Conservation (phyloP, 2,113 vertebrate genomes). For the Onychostoma macrolepis region DNA sequence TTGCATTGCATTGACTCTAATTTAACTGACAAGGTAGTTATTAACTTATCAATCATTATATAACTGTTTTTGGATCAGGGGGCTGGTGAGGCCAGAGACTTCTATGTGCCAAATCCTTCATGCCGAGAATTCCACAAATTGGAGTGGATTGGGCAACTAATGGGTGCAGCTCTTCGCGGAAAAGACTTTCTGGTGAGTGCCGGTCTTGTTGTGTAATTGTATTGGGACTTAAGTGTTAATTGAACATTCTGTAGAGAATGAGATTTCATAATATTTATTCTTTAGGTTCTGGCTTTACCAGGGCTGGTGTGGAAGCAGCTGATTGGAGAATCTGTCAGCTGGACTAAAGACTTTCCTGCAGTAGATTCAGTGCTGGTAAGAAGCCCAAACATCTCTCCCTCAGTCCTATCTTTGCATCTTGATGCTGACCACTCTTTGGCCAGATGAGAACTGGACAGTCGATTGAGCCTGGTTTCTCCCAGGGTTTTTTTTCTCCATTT, state of each 20-base stretch:
- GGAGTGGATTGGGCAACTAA: constrained; percentile 96
- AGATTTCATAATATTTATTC: constrained; percentile 13
- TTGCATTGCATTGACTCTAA: neutral
- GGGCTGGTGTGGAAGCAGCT: constrained; percentile 97
- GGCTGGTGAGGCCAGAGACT: constrained; percentile 92
- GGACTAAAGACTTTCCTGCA: constrained; percentile 93
- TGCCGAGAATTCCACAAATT: constrained; percentile 93
- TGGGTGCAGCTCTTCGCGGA: constrained; percentile 95
- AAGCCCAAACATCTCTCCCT: neutral
- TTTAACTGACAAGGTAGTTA: neutral
- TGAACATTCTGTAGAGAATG: neutral
- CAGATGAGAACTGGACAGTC: neutral
- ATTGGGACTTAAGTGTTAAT: too few relatives aligned
- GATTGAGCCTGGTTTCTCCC: neutral
- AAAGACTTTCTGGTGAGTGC: constrained; percentile 93
- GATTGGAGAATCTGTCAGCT: constrained; percentile 91
- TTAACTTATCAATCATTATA: neutral
- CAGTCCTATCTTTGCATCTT: neutral
- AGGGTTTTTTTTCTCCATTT: neutral
- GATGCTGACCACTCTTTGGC: neutral
- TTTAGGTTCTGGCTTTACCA: constrained; percentile 91
- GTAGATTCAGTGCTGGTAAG: constrained; percentile 96
- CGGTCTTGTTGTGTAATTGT: neutral
- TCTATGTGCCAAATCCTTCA: constrained; percentile 95
- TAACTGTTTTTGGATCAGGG: constrained; percentile 73